Evolutionary conservation across 2,888 invertebrate species (phyloP).

Genomic region (Spodoptera littoralis): DNA sequence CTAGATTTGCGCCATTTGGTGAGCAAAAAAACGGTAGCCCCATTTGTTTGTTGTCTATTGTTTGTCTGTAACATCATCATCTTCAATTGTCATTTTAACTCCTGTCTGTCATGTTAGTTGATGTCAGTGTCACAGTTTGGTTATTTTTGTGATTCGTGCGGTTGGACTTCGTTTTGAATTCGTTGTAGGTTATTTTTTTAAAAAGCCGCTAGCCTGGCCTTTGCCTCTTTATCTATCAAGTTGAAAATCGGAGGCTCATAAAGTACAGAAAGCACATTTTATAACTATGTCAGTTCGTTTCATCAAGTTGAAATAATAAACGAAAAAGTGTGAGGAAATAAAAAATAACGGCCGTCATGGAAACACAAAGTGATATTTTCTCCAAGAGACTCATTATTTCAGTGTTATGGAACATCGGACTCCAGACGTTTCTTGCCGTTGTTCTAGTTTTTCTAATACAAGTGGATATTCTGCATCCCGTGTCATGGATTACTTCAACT

Average conservation of each 20-base stretch:
- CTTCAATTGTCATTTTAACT: too few relatives aligned
- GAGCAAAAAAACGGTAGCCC: too few relatives aligned
- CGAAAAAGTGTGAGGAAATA: not conserved
- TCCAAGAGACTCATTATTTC: slow-evolving; percentile 89
- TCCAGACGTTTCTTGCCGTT: slow-evolving; percentile 87
- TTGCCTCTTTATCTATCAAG: too few relatives aligned
- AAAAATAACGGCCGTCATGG: slow-evolving; percentile 68
- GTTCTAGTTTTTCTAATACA: slow-evolving; percentile 89
- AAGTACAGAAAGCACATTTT: too few relatives aligned
- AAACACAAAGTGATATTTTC: slow-evolving; percentile 88
- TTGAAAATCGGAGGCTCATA: too few relatives aligned
- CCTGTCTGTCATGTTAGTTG: not conserved
- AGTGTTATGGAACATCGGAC: slow-evolving; percentile 88
- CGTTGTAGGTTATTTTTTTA: slow-evolving; percentile 33
- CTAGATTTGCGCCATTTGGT: too few relatives aligned
- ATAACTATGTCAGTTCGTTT: slow-evolving; percentile 15
- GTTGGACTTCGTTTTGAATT: not conserved
- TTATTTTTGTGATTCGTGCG: slow-evolving; percentile 15
- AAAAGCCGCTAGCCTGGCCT: too few relatives aligned
- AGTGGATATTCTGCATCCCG: slow-evolving; percentile 90
- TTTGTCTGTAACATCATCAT: too few relatives aligned
- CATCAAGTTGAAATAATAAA: not conserved
- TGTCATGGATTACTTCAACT: slow-evolving; percentile 90
- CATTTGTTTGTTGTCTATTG: too few relatives aligned
- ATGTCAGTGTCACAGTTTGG: slow-evolving; percentile 3